These are phyloP conservation scores for Cheilosia scutellata DNA, from an alignment of 2,888 invertebrate genomes.

Conservation along the genomic window DNA sequence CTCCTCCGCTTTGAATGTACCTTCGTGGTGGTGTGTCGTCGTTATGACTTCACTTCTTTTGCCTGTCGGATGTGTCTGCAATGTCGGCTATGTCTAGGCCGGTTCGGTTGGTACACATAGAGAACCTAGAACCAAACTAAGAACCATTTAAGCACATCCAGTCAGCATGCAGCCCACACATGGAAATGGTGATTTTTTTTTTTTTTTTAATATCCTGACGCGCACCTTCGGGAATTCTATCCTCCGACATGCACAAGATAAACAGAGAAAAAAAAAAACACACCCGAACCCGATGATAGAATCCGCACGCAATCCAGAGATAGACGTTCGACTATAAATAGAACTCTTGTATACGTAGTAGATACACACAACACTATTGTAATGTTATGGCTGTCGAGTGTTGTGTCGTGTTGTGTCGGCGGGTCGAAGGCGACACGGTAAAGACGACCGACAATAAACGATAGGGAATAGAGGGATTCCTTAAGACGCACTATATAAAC, in stretches of 20 bases:
- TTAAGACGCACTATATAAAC: constrained; percentile 25
- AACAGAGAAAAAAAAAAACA: constrained; percentile 14
- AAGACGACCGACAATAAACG: too few species aligned
- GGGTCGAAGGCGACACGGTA: constrained; percentile 2
- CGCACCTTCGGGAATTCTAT: constrained; percentile 49
- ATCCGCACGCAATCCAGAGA: constrained; percentile 52
- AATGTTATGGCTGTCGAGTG: constrained; percentile 22
- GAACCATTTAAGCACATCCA: constrained; percentile 12
- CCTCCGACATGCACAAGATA: not conserved
- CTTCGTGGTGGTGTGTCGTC: constrained; percentile 31
- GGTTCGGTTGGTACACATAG: constrained; percentile 30
- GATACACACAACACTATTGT: constrained; percentile 33
- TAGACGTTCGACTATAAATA: constrained; percentile 54
- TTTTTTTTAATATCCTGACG: constrained; percentile 22
- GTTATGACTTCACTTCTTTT: constrained; percentile 30
- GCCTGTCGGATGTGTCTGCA: constrained; percentile 15
- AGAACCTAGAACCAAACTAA: constrained; percentile 13
- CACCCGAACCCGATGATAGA: constrained; percentile 44
- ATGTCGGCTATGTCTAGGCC: constrained; percentile 50
- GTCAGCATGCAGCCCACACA: constrained; percentile 59
- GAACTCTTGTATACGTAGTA: constrained; percentile 25
- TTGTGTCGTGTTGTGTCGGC: not conserved
- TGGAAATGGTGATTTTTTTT: constrained; percentile 4
- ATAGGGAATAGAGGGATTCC: constrained; percentile 27
- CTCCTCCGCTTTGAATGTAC: constrained; percentile 49